Conservation (phyloP, 2,797 vertebrate species). For the Sphaeramia orbicularis region DNA sequence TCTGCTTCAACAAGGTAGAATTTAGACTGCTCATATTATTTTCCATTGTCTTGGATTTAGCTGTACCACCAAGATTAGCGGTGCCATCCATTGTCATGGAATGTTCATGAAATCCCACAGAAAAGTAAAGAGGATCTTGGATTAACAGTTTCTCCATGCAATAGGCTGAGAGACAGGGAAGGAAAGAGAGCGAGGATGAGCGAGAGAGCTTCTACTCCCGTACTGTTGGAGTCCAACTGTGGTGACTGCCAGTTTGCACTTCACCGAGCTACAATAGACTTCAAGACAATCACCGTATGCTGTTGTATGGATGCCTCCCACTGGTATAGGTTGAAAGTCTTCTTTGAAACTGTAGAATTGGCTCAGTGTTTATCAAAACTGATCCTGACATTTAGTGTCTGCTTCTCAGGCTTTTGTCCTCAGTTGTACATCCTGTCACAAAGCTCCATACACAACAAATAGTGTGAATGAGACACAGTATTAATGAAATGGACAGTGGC, state of each 20-base stretch:
- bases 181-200: conserved; percentile 38
- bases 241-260: conserved; percentile 72
- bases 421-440: conserved; percentile 51
- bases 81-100: conserved; percentile 83
- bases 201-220: conserved; percentile 50
- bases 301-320: conserved; percentile 80
- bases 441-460: conserved; percentile 59
- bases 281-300: conserved; percentile 80
- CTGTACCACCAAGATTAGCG: conserved; percentile 89
- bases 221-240: conserved; percentile 65
- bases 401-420: conserved; percentile 66
- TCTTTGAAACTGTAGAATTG: conserved; percentile 49
- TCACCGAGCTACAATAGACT: conserved; percentile 73
- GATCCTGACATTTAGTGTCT: conserved; percentile 69
- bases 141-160: conserved; percentile 84
- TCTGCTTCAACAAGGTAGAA: conserved; percentile 80
- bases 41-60: conserved; percentile 88
- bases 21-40: conserved; percentile 84
- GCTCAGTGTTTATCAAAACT: conserved; percentile 52
- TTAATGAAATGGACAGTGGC: conserved; percentile 79
- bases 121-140: conserved; percentile 88
- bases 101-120: conserved; percentile 88
- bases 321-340: conserved; percentile 67
- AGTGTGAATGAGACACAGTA: conserved; percentile 57
- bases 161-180: conserved; percentile 65